Evolutionary conservation across 2,113 vertebrate genomes (phyloP), one percentile per base, ranked within the genome.

Genomic region (Melanocharis versteri): DNA sequence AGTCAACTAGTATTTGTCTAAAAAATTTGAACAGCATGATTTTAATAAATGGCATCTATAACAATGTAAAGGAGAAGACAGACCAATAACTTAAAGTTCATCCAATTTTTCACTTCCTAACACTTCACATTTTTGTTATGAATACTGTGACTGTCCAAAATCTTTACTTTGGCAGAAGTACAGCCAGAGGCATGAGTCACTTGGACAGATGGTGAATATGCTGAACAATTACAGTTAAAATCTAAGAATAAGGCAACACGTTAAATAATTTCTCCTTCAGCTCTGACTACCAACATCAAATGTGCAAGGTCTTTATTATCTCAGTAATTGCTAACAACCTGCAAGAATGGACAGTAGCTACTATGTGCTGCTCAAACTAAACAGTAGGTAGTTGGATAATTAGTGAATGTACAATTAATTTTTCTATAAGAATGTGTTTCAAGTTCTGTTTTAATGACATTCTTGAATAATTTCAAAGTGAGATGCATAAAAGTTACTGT

Each of bases 171-270:
- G 62, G 85, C 79, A 87, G 37, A 83, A 94, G 65, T n/a, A 83
- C 44, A 76, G 79, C 45, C 92, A 84, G 62, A 93, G 66, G 61
- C 61, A 80, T 87, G 83, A 90, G 71, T 95, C 88, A 94, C 33
- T 87, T 22, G 19, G 92, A 82, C 84, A 93, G 81, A 89, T 70
- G 81, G 87, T 72, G 42, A 64, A 82, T 84, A 68, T 44, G 47
- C 30, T 48, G 92, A 89, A 89, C 79, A 93, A 87, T 90, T 94
- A 80, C 22, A 85, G 61, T 70, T 77, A 88, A 93, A 92, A 85
- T 39, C 48, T 75, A 75, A 92, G 92, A 95, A 79, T 20, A 94
- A 88, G 30, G 85, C 26, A 90, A 87, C 23, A 50, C 2, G 22
- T 58, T 72, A 75, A 89, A 84, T 80, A 66, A 91, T 73, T 93